A percentile compares a stretch with the other conserved stretches of the same genome.
Conservation (phyloP, 2,113 vertebrate species). For the Anser brachyrhynchus region DNA sequence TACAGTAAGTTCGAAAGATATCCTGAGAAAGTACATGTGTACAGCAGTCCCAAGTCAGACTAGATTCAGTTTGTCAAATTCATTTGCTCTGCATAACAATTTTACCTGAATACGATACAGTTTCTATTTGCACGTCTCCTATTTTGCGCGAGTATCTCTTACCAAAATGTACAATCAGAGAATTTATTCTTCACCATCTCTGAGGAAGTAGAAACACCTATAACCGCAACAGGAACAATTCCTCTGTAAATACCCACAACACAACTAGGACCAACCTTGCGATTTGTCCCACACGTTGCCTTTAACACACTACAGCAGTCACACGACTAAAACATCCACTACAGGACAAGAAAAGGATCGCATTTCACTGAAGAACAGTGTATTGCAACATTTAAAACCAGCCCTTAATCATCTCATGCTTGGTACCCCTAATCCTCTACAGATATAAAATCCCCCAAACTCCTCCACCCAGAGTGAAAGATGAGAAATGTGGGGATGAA, state of each 20-base stretch:
- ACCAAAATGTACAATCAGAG: not conserved
- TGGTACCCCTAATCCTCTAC: not conserved
- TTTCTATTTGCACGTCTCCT: not conserved
- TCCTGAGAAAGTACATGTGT: not conserved
- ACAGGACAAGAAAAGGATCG: not conserved
- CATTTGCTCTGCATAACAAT: not conserved
- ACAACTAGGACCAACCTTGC: not conserved
- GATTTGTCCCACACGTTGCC: rapidly evolving
- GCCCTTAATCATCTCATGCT: not conserved
- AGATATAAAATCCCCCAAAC: not conserved
- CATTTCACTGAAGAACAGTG: not conserved
- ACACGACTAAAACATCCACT: not conserved
- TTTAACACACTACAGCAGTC: not conserved
- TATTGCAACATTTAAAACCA: not conserved
- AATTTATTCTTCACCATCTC: not conserved
- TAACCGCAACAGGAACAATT: not conserved
- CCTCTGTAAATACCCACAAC: not conserved
- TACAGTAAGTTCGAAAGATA: not conserved
- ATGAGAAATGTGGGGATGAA: not conserved
- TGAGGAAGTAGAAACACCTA: not conserved
- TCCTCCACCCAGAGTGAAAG: not conserved
- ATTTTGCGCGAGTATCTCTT: not conserved
- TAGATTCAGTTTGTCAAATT: not conserved
- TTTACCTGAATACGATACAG: not conserved
- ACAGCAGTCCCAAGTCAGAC: not conserved